These are phyloP conservation scores for Carettochelys insculpta DNA, from an alignment of 2,113 vertebrate genomes.

Conservation along the genomic window DNA sequence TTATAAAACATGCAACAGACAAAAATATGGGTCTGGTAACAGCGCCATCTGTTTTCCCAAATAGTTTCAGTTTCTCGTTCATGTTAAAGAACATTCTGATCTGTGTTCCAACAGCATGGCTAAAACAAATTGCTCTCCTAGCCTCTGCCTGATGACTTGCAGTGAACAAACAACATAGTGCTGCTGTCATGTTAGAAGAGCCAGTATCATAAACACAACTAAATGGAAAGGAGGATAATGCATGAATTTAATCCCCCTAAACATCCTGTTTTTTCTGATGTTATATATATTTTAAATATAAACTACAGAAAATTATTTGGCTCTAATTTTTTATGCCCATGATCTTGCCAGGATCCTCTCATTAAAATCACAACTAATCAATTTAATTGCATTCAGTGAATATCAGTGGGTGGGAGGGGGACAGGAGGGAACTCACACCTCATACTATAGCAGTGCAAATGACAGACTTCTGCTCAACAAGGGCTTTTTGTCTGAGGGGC, in stretches of 20 bases:
- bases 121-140: constrained; percentile 63
- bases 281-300: constrained; percentile 33
- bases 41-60: constrained; percentile 65
- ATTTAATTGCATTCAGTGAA: not conserved
- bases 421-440: too few relatives aligned
- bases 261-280: not conserved
- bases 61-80: constrained; percentile 69
- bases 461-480: constrained; percentile 4
- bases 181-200: constrained; percentile 3
- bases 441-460: constrained; percentile 17
- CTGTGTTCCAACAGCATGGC: constrained; percentile 36
- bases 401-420: too few relatives aligned
- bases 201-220: not conserved
- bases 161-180: not conserved
- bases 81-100: constrained; percentile 66
- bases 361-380: not conserved
- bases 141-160: constrained; percentile 13
- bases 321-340: not conserved
- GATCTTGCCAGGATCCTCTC: constrained; percentile 4
- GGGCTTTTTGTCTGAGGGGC: not conserved
- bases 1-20: constrained; percentile 17
- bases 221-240: not conserved
- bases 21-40: constrained; percentile 42
- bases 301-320: not conserved
- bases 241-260: constrained; percentile 1